Evolutionary conservation across 2,888 invertebrate species (phyloP).

Genomic region (Tubiluchus corallicola): DNA sequence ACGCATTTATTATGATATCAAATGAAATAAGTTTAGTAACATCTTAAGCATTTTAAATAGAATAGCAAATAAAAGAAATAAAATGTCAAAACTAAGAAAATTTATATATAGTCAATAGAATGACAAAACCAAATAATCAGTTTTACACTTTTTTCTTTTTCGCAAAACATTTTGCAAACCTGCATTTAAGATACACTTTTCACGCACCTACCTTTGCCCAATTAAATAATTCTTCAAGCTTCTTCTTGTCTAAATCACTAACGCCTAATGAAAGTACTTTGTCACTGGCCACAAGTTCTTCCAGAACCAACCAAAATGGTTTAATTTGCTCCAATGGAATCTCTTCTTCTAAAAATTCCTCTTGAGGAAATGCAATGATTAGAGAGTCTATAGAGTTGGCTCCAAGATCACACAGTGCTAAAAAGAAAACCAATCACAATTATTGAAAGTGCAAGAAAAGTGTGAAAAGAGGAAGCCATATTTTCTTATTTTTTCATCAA

Average conservation of each 20-base stretch:
- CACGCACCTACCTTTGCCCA: slow-evolving; percentile 3
- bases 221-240: neutral
- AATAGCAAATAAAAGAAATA: too few relatives aligned
- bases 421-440: neutral
- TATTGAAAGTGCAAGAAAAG: too few relatives aligned
- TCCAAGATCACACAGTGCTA: neutral
- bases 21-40: too few relatives aligned
- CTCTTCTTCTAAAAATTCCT: neutral
- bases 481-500: too few relatives aligned
- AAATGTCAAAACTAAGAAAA: too few relatives aligned
- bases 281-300: neutral
- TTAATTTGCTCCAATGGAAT: neutral
- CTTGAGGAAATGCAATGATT: neutral
- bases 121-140: too few relatives aligned
- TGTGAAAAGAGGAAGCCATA: neutral
- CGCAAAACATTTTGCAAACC: too few relatives aligned
- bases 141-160: too few relatives aligned
- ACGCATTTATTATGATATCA: too few relatives aligned
- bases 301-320: neutral
- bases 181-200: too few relatives aligned
- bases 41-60: too few relatives aligned
- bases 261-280: neutral
- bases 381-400: neutral
- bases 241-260: neutral
- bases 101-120: too few relatives aligned